Evolutionary conservation across 37 sponge, comb jelly and placozoan genomes (phyloP), one percentile per base, ranked within the genome.

Genomic region (Spongia lamella): DNA sequence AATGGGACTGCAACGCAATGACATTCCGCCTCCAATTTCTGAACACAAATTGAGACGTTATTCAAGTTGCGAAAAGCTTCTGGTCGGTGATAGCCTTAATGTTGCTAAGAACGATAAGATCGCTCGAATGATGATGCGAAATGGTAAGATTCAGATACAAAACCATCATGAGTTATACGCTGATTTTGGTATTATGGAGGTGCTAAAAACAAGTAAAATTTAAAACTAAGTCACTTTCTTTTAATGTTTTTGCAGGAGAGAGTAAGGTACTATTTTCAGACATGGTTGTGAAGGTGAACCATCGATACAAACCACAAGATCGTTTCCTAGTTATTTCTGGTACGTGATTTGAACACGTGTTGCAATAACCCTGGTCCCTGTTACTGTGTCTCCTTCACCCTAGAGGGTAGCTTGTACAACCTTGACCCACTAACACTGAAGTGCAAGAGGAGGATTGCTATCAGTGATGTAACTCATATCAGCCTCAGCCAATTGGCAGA

Each of bases 351-450:
- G n/a, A n/a, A n/a, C n/a, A n/a, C n/a, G n/a, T n/a, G n/a, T n/a
- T n/a, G n/a, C n/a, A n/a, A n/a, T n/a, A n/a, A n/a, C n/a, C n/a
- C n/a, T n/a, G n/a, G n/a, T n/a, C n/a, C n/a, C n/a, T n/a, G n/a
- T 43, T 43, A 43, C 47, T 9, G 5, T 6, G 7, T n/a, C 11
- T 36, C 7, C 11, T 15, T 60, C 39, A 13, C 14, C 33, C 1
- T 50, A 89, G 89, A 89, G 38, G 84, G 89, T 11, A 80, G 76
- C n/a, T 22, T 89, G 6, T 89, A 89, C 84, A 80, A 84, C 57
- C 56, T 82, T 38, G 85, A 85, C 43, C 82, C 75, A 0, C 20
- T 52, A 7, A 76, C 86, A 2, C 32, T 59, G 4, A 90, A 90
- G 40, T 57, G 80, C 6, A 61, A 83, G 21, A 57, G 86, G 37